Evolutionary conservation across 2,797 vertebrate species (phyloP).

Genomic region (Mormyrops boulengeri): DNA sequence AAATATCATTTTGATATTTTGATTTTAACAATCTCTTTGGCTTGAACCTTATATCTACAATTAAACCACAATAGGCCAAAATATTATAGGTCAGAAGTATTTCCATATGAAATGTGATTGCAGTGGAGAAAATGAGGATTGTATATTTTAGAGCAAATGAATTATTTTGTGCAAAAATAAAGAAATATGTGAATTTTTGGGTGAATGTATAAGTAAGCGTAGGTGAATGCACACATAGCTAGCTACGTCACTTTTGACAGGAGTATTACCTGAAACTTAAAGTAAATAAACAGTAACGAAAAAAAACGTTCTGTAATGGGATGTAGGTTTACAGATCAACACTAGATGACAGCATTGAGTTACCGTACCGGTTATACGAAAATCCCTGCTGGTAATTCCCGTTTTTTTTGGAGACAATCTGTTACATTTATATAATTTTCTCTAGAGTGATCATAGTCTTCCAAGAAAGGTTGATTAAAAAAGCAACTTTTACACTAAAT

Average conservation of each 20-base stretch:
- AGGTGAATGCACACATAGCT: background rate
- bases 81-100: background rate
- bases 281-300: background rate
- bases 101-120: background rate
- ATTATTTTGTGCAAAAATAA: background rate
- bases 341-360: constrained; percentile 34
- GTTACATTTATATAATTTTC: constrained; percentile 13
- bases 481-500: constrained; percentile 3
- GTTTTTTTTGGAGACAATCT: constrained; percentile 1
- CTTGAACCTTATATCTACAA: background rate
- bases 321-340: constrained; percentile 9
- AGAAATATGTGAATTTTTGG: background rate
- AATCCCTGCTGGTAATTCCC: background rate
- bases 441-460: constrained; percentile 18
- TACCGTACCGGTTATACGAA: constrained; percentile 6
- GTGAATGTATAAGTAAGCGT: background rate
- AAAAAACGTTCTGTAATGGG: background rate
- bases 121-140: background rate
- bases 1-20: background rate
- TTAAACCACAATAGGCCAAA: background rate
- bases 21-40: background rate
- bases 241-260: background rate
- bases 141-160: background rate
- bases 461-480: constrained; percentile 15
- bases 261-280: background rate